phyloP scores from a whole-genome alignment of 1,140 invertebrate species.

The Araneus ventricosus region DNA sequence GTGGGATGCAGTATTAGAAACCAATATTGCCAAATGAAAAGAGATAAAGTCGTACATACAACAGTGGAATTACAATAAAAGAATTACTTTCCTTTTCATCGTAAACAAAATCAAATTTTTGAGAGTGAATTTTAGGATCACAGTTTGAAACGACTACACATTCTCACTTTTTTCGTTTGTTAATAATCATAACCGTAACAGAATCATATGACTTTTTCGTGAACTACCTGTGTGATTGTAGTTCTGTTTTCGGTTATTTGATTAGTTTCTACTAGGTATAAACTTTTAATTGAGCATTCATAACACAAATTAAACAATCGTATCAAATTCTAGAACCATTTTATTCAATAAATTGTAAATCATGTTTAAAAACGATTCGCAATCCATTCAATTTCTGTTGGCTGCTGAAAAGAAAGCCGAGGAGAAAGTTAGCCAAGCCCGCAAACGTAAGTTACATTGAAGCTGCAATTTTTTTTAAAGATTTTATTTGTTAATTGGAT shows the following conservation, averaged over 20 bases:
- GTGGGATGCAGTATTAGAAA: no score
- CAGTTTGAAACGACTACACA: no score
- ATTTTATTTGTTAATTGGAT: not conserved
- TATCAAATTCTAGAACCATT: not conserved
- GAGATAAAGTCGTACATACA: no score
- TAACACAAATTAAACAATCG: no score
- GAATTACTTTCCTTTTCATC: no score
- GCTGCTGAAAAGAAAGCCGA: conserved; percentile 98
- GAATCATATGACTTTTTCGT: conserved; percentile 47
- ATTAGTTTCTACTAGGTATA: not conserved
- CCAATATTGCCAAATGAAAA: no score
- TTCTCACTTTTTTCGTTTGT: no score
- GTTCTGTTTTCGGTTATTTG: not conserved
- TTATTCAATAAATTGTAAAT: not conserved
- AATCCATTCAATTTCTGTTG: conserved; percentile 98
- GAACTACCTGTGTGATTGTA: not conserved
- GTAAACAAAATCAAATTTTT: no score
- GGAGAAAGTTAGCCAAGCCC: conserved; percentile 98
- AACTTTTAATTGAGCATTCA: not conserved
- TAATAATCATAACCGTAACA: not conserved
- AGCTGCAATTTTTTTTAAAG: not conserved
- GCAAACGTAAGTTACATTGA: conserved; percentile 92
- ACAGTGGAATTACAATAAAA: no score
- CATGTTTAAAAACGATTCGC: conserved; percentile 79
- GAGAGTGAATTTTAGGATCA: no score